Evolutionary conservation across 2,797 vertebrate genomes (phyloP).

Genomic region (Nannoperca obscura): DNA sequence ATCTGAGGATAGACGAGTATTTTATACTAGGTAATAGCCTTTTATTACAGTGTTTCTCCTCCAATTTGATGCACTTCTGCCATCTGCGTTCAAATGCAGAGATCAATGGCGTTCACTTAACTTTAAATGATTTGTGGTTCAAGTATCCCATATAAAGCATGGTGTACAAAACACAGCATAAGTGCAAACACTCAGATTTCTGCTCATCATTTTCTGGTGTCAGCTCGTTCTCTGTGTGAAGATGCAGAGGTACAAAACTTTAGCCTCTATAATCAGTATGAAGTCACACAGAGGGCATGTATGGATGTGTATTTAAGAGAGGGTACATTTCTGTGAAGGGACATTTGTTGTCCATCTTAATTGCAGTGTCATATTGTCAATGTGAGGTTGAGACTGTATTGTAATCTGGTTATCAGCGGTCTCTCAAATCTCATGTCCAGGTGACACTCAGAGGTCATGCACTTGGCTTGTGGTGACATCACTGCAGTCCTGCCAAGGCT

Average conservation of each 20-base stretch:
- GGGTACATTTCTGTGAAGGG: not conserved
- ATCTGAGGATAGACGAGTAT: not conserved
- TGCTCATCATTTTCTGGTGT: not conserved
- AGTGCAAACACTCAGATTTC: not conserved
- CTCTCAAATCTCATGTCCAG: slow-evolving; percentile 6
- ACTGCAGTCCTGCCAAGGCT: not conserved
- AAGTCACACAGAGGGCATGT: no score
- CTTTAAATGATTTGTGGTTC: not conserved
- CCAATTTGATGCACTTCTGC: not conserved
- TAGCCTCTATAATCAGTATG: not conserved
- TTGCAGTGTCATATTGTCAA: not conserved
- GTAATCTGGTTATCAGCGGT: slow-evolving; percentile 7
- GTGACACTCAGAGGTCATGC: slow-evolving; percentile 11
- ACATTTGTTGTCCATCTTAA: not conserved
- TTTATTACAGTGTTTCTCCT: not conserved
- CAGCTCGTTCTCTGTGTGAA: not conserved
- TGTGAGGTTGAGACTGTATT: not conserved
- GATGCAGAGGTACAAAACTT: not conserved
- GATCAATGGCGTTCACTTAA: not conserved
- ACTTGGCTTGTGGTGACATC: not conserved
- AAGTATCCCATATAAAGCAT: not conserved
- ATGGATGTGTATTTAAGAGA: not conserved
- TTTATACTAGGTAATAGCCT: no score
- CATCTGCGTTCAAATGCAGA: not conserved
- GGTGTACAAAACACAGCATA: not conserved